A percentile compares a stretch with the other conserved stretches of the same genome.
Evolutionary conservation across 2,113 vertebrate species (phyloP).

Genomic region (Vulpes vulpes): DNA sequence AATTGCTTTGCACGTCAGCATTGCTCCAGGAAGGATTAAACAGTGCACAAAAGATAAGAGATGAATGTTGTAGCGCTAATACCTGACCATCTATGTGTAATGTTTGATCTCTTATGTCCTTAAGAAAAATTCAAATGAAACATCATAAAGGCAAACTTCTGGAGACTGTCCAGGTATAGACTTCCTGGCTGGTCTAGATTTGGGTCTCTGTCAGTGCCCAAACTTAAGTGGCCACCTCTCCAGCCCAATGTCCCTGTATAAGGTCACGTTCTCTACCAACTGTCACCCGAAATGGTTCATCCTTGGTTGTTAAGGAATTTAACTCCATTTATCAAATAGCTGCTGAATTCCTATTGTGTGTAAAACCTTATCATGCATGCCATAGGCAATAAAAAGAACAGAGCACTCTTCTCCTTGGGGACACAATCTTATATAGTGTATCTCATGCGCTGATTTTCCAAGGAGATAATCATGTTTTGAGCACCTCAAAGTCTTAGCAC

Average conservation of each 20-base stretch:
- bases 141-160: background rate
- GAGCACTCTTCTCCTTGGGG: background rate
- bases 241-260: background rate
- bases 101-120: background rate
- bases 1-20: background rate
- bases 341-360: background rate
- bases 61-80: background rate
- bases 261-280: background rate
- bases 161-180: background rate
- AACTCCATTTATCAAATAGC: background rate
- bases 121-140: slow-evolving; percentile 4
- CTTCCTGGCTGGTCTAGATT: background rate
- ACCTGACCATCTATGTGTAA: background rate
- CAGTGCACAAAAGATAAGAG: background rate
- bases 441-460: background rate
- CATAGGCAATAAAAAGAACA: background rate
- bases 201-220: background rate
- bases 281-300: background rate
- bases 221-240: background rate
- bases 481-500: background rate
- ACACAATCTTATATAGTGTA: background rate
- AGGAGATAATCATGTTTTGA: background rate
- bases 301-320: background rate
- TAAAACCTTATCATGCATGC: background rate
- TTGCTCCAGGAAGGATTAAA: background rate